A percentile compares a stretch with the other conserved stretches of the same genome.
These are phyloP conservation scores for Drosophila sulfurigaster DNA, from an alignment of 1,140 invertebrate genomes.

Conservation along the genomic window DNA sequence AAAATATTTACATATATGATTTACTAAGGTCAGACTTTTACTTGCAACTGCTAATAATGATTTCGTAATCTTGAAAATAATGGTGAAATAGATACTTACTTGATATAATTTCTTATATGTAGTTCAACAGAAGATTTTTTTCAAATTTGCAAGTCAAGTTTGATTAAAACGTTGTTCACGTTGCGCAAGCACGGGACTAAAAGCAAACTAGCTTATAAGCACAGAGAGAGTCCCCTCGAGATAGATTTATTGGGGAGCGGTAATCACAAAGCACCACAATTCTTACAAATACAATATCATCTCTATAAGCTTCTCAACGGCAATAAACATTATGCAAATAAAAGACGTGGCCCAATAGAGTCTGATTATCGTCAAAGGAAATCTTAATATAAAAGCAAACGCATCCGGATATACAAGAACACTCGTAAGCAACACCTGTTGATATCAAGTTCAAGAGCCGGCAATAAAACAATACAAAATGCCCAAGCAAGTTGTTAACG, in stretches of 20 bases:
- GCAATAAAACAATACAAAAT: conserved; percentile 23
- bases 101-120: neutral
- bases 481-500: conserved; percentile 20
- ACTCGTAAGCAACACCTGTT: neutral
- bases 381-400: conserved; percentile 20
- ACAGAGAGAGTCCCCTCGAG: neutral
- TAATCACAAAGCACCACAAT: neutral
- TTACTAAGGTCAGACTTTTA: neutral
- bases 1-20: neutral
- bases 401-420: neutral
- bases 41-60: neutral
- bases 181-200: neutral
- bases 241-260: conserved; percentile 5
- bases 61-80: neutral
- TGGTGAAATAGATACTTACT: neutral
- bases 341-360: neutral
- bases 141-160: no score
- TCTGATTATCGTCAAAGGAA: conserved; percentile 2
- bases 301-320: neutral
- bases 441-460: neutral
- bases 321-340: conserved; percentile 12
- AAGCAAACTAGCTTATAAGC: neutral
- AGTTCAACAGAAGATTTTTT: neutral
- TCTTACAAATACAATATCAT: neutral
- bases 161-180: no score